Percentiles rank a stretch among this genome's conserved stretches.
Conservation (phyloP, 2,888 invertebrate genomes). For the Hypomecis atomaria region DNA sequence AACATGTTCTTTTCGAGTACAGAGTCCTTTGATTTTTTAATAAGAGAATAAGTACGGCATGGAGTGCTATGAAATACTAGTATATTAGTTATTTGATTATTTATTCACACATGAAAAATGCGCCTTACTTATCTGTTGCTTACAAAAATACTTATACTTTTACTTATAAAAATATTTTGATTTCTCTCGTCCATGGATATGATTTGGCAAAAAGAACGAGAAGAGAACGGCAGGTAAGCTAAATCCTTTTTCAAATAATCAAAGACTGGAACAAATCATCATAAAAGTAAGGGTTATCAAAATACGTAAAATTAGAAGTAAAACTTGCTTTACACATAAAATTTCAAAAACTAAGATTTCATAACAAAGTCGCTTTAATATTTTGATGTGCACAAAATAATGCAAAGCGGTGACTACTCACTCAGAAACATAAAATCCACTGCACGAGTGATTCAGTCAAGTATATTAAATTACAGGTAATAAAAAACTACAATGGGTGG, state of each 20-base stretch:
- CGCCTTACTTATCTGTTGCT: no score
- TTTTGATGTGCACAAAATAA: conserved; percentile 47
- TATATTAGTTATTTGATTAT: no score
- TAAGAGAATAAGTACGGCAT: no score
- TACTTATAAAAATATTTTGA: no score
- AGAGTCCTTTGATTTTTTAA: no score
- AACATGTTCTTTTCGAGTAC: not conserved
- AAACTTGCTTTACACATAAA: not conserved
- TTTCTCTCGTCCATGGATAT: no score
- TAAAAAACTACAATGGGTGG: conserved; percentile 69
- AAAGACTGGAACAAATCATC: not conserved
- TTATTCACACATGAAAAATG: no score
- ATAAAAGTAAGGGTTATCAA: not conserved
- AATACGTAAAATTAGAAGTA: not conserved
- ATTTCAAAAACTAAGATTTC: conserved; percentile 16
- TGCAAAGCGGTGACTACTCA: conserved; percentile 50
- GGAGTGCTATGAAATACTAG: no score
- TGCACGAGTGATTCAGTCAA: conserved; percentile 66
- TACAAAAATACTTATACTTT: no score
- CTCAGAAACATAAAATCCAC: conserved; percentile 66
- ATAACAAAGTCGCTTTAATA: conserved; percentile 36
- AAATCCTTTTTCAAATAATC: no score
- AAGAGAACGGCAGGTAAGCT: no score
- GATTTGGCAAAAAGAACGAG: no score
- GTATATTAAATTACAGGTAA: conserved; percentile 76